phyloP scores from a whole-genome alignment of 2,113 vertebrate species.

The Nothobranchius furzeri region DNA sequence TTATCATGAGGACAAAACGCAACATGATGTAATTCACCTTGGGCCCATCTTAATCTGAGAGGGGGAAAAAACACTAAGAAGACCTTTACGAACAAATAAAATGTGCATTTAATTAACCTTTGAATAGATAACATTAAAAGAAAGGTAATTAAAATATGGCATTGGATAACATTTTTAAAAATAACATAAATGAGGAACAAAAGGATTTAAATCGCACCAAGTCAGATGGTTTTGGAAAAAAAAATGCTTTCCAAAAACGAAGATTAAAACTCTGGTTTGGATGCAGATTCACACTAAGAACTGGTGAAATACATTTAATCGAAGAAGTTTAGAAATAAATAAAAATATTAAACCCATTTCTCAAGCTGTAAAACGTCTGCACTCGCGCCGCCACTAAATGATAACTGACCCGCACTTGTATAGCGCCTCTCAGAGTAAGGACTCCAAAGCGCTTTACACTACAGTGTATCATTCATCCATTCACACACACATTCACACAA shows the following conservation, averaged over 20 bases:
- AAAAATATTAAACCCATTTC: no score
- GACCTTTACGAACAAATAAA: slow-evolving; percentile 2
- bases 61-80: background rate
- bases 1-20: slow-evolving; percentile 25
- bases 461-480: no score
- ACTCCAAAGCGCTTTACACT: no score
- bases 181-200: background rate
- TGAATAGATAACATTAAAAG: slow-evolving; percentile 5
- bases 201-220: background rate
- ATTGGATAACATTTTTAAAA: background rate
- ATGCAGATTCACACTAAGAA: background rate
- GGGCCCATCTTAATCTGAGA: slow-evolving; percentile 4
- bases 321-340: background rate
- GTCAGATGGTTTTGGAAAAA: background rate
- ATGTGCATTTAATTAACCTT: slow-evolving; percentile 43
- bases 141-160: background rate
- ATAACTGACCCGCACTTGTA: no score
- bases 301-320: background rate
- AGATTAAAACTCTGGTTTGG: background rate
- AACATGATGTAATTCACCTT: slow-evolving; percentile 34
- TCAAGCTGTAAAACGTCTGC: slow-evolving; percentile 10
- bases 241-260: no score
- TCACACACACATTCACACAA: no score
- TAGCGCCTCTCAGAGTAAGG: no score
- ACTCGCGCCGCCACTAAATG: background rate